phyloP scores from a whole-genome alignment of 1,140 invertebrate species.

The Pachyrhynchus sulphureomaculatus region DNA sequence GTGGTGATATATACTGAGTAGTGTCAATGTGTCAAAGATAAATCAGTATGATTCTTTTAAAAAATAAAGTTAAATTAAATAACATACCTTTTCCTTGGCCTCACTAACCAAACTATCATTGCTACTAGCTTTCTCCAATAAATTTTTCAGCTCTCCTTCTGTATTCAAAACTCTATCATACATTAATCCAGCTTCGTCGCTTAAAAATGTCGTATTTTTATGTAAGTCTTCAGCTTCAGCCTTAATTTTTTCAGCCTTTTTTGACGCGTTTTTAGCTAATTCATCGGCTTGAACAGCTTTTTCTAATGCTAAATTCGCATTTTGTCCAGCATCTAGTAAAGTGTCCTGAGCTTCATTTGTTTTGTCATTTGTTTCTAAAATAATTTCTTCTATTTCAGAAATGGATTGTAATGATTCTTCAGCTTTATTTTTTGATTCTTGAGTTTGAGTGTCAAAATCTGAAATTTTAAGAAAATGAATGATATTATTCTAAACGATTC shows the following conservation, averaged over 20 bases:
- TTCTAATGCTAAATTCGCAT: constrained; percentile 73
- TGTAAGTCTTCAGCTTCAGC: constrained; percentile 76
- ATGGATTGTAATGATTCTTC: constrained; percentile 64
- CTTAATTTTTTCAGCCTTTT: constrained; percentile 75
- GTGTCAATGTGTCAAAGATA: too few species aligned
- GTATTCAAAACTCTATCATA: constrained; percentile 70
- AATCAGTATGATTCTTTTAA: too few species aligned
- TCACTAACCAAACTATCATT: constrained; percentile 74
- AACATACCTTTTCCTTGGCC: constrained; percentile 64
- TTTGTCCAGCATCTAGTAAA: constrained; percentile 70
- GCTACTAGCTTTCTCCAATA: constrained; percentile 71
- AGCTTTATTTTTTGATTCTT: constrained; percentile 71
- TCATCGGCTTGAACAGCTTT: constrained; percentile 75
- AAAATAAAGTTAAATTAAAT: too few species aligned
- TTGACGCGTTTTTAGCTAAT: constrained; percentile 68
- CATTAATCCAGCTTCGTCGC: constrained; percentile 75
- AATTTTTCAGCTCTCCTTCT: constrained; percentile 65
- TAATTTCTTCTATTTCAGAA: constrained; percentile 57
- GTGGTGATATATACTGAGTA: too few species aligned
- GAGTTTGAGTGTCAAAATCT: constrained; percentile 89
- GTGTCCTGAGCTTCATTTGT: constrained; percentile 70
- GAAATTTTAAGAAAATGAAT: constrained; percentile 36
- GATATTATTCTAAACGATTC: constrained; percentile 5
- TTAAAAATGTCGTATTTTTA: constrained; percentile 69
- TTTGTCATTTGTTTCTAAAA: constrained; percentile 60